Conservation (phyloP, 2,888 invertebrate species). For the Homarus gammarus region DNA sequence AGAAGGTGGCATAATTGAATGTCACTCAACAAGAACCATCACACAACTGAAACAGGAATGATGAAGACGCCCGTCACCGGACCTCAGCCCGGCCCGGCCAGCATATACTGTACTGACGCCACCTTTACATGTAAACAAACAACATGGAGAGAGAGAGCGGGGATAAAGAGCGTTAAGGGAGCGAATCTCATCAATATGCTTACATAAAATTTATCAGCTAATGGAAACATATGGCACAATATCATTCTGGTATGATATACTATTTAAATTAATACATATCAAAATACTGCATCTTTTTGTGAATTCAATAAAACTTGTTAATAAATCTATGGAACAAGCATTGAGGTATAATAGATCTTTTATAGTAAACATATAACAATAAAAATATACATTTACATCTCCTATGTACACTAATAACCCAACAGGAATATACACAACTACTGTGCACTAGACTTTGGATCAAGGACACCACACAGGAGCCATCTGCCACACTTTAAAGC, state of each 20-base stretch:
- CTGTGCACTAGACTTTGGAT: conserved; percentile 33
- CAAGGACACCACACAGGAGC: neutral
- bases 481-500: neutral
- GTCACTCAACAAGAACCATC: no score
- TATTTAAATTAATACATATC: conserved; percentile 20
- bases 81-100: neutral
- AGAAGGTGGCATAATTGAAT: no score
- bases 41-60: neutral
- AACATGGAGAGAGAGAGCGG: neutral
- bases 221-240: conserved; percentile 41
- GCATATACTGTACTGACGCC: conserved; percentile 7
- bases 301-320: conserved; percentile 52
- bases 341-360: conserved; percentile 61
- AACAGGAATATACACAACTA: conserved; percentile 21
- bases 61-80: neutral
- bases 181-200: conserved; percentile 30
- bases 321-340: conserved; percentile 61
- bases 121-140: neutral
- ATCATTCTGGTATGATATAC: conserved; percentile 20
- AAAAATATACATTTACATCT: conserved; percentile 63
- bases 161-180: neutral
- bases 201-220: conserved; percentile 32
- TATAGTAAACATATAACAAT: conserved; percentile 53
- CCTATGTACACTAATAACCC: conserved; percentile 56
- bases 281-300: conserved; percentile 39